These are phyloP conservation scores for Sebastolobus alascanus DNA, from an alignment of 2,797 vertebrate genomes.

Conservation along the genomic window DNA sequence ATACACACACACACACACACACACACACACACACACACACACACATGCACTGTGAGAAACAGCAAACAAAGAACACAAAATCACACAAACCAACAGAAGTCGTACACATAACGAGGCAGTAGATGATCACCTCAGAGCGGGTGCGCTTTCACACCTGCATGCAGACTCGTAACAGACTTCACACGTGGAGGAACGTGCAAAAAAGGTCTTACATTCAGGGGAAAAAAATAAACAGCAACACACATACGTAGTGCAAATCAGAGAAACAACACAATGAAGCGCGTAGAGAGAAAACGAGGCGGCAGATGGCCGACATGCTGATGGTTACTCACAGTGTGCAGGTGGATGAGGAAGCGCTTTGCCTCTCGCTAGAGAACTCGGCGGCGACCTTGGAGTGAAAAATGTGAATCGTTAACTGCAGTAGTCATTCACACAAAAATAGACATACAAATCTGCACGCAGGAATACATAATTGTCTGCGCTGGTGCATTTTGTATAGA, in stretches of 20 bases:
- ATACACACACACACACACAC: background rate
- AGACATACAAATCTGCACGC: conserved; percentile 23
- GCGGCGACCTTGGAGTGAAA: conserved; percentile 62
- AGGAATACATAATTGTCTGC: conserved; percentile 38
- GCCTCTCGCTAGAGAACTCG: conserved; percentile 38
- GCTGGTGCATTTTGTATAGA: conserved; percentile 25
- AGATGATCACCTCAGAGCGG: background rate
- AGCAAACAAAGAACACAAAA: conserved; percentile 10
- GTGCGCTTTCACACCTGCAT: conserved; percentile 50
- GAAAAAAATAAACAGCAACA: background rate
- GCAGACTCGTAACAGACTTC: conserved; percentile 43
- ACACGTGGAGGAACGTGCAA: conserved; percentile 38
- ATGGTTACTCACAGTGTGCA: conserved; percentile 70
- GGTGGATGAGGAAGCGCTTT: conserved; percentile 56
- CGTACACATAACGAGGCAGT: background rate
- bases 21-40: background rate
- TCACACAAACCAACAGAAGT: conserved; percentile 17
- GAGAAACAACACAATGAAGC: conserved; percentile 37
- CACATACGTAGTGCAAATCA: conserved; percentile 10
- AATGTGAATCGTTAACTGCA: conserved; percentile 53
- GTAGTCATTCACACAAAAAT: conserved; percentile 56
- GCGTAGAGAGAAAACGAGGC: conserved; percentile 15
- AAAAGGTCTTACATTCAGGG: conserved; percentile 17
- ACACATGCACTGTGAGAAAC: background rate
- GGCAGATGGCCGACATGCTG: conserved; percentile 64